These are phyloP conservation scores for Drosophila putrida DNA, from an alignment of 2,888 invertebrate species.

Conservation along the genomic window DNA sequence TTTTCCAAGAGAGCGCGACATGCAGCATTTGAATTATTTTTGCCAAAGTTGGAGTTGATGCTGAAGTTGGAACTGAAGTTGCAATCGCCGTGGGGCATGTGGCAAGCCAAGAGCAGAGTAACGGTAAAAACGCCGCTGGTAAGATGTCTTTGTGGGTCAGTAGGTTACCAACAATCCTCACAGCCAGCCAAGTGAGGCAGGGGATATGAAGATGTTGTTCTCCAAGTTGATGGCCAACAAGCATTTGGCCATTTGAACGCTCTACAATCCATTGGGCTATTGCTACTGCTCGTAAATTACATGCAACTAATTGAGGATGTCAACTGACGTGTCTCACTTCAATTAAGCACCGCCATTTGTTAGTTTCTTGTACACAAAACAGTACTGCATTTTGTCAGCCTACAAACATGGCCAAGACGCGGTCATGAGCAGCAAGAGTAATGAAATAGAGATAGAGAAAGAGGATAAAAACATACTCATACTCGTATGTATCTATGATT, in stretches of 20 bases:
- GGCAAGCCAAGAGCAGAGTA: slow-evolving; percentile 62
- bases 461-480: slow-evolving; percentile 3
- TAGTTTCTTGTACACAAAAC: slow-evolving; percentile 35
- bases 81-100: slow-evolving; percentile 42
- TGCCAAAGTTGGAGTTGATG: slow-evolving; percentile 40
- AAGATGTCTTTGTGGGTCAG: slow-evolving; percentile 67
- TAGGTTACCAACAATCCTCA: slow-evolving; percentile 60
- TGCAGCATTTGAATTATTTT: slow-evolving; percentile 53
- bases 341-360: slow-evolving; percentile 56
- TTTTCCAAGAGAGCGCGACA: slow-evolving; percentile 45
- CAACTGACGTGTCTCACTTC: slow-evolving; percentile 63
- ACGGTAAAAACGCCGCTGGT: slow-evolving; percentile 67
- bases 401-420: slow-evolving; percentile 50
- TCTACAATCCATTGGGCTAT: slow-evolving; percentile 9
- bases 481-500: slow-evolving; percentile 31
- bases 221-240: slow-evolving; percentile 7
- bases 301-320: slow-evolving; percentile 77
- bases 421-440: slow-evolving; percentile 38
- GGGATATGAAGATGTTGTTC: slow-evolving; percentile 44
- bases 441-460: background rate
- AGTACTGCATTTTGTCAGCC: slow-evolving; percentile 24
- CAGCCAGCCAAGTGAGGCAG: slow-evolving; percentile 3
- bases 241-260: slow-evolving; percentile 38
- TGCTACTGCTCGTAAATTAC: slow-evolving; percentile 61
- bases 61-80: slow-evolving; percentile 11